Evolutionary conservation across 2,797 vertebrate species (phyloP).

Genomic region (Graptemys geographica): DNA sequence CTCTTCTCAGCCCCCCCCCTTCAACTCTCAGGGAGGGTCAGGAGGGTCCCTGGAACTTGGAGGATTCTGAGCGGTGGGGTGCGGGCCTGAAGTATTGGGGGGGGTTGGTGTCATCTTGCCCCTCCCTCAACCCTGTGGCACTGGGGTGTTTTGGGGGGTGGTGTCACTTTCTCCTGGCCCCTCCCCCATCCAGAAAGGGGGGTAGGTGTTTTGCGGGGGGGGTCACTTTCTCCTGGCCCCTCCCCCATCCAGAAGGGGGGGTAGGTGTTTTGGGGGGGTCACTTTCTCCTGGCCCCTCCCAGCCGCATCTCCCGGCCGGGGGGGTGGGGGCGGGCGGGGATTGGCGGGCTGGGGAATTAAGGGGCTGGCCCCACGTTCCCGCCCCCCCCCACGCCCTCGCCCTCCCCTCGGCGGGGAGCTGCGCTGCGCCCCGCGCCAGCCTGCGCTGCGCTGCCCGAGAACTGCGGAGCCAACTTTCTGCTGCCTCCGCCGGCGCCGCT

Average conservation of each 20-base stretch:
- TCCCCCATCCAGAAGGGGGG: no score
- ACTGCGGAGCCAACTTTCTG: not conserved
- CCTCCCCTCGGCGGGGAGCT: constrained; percentile 23
- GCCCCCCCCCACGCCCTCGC: not conserved
- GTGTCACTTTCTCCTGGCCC: no score
- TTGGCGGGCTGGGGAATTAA: constrained; percentile 44
- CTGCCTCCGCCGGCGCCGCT: not conserved
- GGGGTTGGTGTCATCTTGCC: not conserved
- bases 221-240: no score
- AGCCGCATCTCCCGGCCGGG: not conserved
- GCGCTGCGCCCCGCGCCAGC: constrained; percentile 42
- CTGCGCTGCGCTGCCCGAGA: not conserved
- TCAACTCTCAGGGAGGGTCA: not conserved
- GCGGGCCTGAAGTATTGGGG: not conserved
- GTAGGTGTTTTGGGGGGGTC: no score
- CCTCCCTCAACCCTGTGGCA: not conserved
- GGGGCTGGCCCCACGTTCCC: constrained; percentile 52
- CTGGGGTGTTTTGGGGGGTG: not conserved
- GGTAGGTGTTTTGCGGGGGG: not conserved
- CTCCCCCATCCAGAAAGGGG: no score
- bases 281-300: not conserved
- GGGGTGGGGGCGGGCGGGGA: constrained; percentile 41
- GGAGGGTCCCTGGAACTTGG: no score
- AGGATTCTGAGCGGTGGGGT: no score
- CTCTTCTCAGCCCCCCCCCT: not conserved